phyloP scores from a whole-genome alignment of 2,113 vertebrate genomes.

The Xyrauchen texanus region DNA sequence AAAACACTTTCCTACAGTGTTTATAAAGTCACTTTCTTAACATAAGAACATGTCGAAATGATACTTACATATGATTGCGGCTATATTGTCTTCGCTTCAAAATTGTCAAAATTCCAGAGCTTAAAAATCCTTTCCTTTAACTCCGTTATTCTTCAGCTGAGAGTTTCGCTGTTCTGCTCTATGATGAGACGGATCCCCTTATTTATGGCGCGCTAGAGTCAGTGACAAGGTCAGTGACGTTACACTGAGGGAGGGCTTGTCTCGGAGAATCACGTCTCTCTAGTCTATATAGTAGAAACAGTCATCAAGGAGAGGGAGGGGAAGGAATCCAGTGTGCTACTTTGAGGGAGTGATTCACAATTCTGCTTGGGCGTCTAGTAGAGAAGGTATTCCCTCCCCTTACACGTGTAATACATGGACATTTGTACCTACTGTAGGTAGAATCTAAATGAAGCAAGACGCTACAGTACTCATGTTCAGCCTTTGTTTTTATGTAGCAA shows the following conservation, averaged over 20 bases:
- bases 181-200: constrained; percentile 52
- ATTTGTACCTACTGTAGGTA: too few species aligned
- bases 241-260: constrained; percentile 68
- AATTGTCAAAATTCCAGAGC: constrained; percentile 54
- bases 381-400: constrained; percentile 73
- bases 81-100: background rate
- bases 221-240: constrained; percentile 75
- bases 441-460: background rate
- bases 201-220: constrained; percentile 67
- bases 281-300: constrained; percentile 69
- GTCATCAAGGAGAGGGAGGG: constrained; percentile 44
- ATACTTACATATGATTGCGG: constrained; percentile 23
- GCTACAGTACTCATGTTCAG: background rate
- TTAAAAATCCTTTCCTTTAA: constrained; percentile 44
- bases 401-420: background rate
- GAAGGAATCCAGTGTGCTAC: background rate
- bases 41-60: too few species aligned
- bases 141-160: constrained; percentile 22
- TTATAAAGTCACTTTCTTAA: constrained; percentile 47
- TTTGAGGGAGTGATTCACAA: constrained; percentile 60
- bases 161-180: constrained; percentile 50
- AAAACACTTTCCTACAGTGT: background rate
- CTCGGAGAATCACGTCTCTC: constrained; percentile 67
- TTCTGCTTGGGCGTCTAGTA: constrained; percentile 48
- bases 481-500: background rate